Percentiles rank a stretch among this genome's conserved stretches.
These are phyloP conservation scores for Octonoba sinensis DNA, from an alignment of 2,888 invertebrate species.

Conservation along the genomic window DNA sequence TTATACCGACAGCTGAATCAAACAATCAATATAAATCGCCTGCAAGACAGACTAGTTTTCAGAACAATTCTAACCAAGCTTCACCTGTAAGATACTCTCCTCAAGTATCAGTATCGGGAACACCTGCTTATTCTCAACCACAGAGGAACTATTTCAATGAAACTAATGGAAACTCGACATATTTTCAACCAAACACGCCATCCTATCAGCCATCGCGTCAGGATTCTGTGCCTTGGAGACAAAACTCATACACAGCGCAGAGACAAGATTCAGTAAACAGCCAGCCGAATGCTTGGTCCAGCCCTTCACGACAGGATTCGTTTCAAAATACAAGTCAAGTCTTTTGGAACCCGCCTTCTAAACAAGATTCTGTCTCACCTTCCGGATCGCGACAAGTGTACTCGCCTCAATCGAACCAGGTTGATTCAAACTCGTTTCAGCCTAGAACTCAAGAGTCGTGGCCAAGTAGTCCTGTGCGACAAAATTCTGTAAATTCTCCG, in stretches of 20 bases:
- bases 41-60: slow-evolving; percentile 32
- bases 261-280: slow-evolving; percentile 21
- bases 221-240: slow-evolving; percentile 27
- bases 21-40: slow-evolving; percentile 23
- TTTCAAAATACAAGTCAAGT: slow-evolving; percentile 30
- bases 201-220: slow-evolving; percentile 20
- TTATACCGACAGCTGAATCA: slow-evolving; percentile 31
- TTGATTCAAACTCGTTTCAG: slow-evolving; percentile 12
- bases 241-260: neutral
- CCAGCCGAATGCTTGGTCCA: slow-evolving; percentile 6
- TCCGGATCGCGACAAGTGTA: slow-evolving; percentile 23
- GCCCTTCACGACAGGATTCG: neutral
- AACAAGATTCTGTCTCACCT: neutral
- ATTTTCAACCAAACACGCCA: neutral
- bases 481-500: slow-evolving; percentile 12
- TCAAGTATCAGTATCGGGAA: slow-evolving; percentile 23
- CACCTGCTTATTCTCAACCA: slow-evolving; percentile 26
- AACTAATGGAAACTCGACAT: slow-evolving; percentile 20
- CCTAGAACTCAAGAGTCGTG: slow-evolving; percentile 15
- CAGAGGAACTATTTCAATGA: slow-evolving; percentile 36
- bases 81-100: slow-evolving; percentile 44
- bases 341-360: slow-evolving; percentile 46
- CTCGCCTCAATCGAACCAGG: neutral
- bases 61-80: slow-evolving; percentile 46
- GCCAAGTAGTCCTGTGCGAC: slow-evolving; percentile 2